Conservation (phyloP, 2,888 invertebrate species). For the Himalopsyche anomala region DNA sequence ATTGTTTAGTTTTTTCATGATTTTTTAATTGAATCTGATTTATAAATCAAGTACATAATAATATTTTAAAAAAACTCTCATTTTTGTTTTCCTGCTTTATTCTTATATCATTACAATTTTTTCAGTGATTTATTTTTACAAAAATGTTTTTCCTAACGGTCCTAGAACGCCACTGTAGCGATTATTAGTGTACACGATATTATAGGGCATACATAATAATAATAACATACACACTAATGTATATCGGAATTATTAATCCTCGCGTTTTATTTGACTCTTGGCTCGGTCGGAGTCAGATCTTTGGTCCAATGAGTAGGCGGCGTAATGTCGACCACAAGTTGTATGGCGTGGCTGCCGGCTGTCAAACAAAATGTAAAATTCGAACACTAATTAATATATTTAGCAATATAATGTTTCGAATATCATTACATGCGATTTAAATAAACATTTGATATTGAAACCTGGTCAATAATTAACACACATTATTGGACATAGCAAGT, state of each 20-base stretch:
- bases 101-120: too few species aligned
- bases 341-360: background rate
- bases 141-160: background rate
- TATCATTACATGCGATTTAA: background rate
- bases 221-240: background rate
- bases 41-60: too few species aligned
- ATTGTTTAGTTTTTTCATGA: too few species aligned
- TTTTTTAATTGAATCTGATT: too few species aligned
- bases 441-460: background rate
- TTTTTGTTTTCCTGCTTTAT: too few species aligned
- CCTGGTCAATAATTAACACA: background rate
- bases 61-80: too few species aligned
- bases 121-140: too few species aligned
- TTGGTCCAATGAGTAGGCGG: constrained; percentile 14
- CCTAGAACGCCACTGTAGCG: background rate
- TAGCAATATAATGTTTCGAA: background rate
- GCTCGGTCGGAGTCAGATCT: background rate
- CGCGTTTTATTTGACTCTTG: background rate
- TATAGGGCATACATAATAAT: background rate
- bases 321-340: background rate
- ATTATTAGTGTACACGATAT: background rate
- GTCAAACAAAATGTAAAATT: background rate
- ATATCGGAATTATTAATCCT: background rate
- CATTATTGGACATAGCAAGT: background rate
- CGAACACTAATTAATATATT: constrained; percentile 2